Conservation (phyloP, 2,888 invertebrate genomes). For the Thalpophila matura region DNA sequence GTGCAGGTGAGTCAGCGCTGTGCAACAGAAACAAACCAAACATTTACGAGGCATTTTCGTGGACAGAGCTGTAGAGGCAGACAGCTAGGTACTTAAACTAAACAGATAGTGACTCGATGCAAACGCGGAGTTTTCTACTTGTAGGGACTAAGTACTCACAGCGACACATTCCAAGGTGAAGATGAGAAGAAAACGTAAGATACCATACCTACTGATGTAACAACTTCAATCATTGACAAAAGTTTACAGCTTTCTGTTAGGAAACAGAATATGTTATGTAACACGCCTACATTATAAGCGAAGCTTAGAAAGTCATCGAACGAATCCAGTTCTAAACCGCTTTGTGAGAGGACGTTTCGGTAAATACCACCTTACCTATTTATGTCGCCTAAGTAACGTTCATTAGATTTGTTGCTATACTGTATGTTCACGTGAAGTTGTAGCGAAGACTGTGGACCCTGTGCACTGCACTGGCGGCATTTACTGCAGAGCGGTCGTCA, state of each 20-base stretch:
- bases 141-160: no score
- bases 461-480: no score
- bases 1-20: no score
- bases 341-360: background rate
- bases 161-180: background rate
- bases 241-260: constrained; percentile 28
- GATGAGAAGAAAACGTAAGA: background rate
- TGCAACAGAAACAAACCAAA: no score
- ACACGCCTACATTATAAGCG: background rate
- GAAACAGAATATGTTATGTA: constrained; percentile 19
- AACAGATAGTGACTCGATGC: constrained; percentile 13
- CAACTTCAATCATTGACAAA: background rate
- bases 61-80: background rate
- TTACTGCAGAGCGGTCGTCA: no score
- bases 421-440: no score
- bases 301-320: constrained; percentile 33
- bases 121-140: constrained; percentile 2
- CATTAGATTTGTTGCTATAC: no score
- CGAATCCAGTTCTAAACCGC: background rate
- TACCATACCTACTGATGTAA: background rate
- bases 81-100: constrained; percentile 4
- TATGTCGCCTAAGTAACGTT: background rate
- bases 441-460: no score
- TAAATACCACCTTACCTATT: background rate
- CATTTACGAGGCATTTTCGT: no score